These are phyloP conservation scores for Muntiacus muntjak DNA, from an alignment of 2,113 vertebrate genomes.

Conservation along the genomic window DNA sequence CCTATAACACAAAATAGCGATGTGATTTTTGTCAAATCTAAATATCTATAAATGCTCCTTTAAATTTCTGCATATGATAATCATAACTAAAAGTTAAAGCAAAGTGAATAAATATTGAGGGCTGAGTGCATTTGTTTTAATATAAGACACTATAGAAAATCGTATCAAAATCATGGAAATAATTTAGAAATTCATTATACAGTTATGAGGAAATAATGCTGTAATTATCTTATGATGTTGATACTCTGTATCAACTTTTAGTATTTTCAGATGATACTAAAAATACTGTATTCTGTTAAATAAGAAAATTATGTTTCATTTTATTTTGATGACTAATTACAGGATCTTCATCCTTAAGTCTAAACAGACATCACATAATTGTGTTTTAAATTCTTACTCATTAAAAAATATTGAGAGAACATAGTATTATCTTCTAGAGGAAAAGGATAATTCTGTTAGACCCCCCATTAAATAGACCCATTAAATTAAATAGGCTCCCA, in stretches of 20 bases:
- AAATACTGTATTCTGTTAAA: background rate
- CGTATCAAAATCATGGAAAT: background rate
- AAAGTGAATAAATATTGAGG: background rate
- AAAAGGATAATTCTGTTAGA: background rate
- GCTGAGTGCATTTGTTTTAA: background rate
- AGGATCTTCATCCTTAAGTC: background rate
- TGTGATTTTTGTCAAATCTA: background rate
- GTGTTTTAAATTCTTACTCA: background rate
- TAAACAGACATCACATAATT: background rate
- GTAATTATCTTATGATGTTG: background rate
- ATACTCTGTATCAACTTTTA: background rate
- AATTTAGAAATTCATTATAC: background rate
- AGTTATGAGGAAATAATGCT: background rate
- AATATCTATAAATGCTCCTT: background rate
- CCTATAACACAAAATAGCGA: background rate
- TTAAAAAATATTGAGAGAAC: background rate
- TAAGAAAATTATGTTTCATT: background rate
- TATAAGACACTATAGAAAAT: background rate
- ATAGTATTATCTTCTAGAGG: background rate
- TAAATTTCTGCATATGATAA: background rate
- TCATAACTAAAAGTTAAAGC: background rate
- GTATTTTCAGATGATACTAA: background rate
- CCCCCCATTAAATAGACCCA: too few species aligned
- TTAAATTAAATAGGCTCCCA: background rate
- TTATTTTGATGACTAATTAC: constrained; percentile 19